Evolutionary conservation across 2,113 vertebrate genomes (phyloP).

Genomic region (Saccopteryx leptura): DNA sequence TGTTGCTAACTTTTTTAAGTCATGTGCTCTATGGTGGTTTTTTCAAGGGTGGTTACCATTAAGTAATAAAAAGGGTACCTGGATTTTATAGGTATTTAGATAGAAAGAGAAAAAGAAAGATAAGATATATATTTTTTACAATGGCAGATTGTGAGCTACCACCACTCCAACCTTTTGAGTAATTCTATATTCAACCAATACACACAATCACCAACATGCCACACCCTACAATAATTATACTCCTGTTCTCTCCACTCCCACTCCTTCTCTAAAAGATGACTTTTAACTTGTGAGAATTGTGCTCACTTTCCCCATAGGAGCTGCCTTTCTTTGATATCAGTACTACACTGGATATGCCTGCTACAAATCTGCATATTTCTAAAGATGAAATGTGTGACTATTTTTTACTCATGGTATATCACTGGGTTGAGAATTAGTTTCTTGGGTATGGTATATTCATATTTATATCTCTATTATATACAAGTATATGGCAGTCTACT

Average conservation of each 20-base stretch:
- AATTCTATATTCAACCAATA: not conserved
- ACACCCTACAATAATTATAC: not conserved
- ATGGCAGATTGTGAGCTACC: not conserved
- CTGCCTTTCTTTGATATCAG: not conserved
- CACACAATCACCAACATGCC: not conserved
- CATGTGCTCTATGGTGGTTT: too few relatives aligned
- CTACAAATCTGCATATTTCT: not conserved
- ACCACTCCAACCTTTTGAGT: not conserved
- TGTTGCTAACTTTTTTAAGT: too few relatives aligned
- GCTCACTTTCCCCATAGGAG: not conserved
- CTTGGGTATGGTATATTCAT: not conserved
- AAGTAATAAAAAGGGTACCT: too few relatives aligned
- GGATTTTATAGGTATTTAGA: not conserved
- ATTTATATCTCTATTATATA: not conserved
- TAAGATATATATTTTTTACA: not conserved
- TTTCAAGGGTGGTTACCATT: too few relatives aligned
- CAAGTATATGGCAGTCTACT: not conserved
- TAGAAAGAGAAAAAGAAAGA: not conserved
- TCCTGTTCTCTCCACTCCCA: accelerated
- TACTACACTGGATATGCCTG: not conserved
- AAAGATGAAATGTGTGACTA: not conserved
- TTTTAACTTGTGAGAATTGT: not conserved
- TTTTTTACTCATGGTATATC: not conserved
- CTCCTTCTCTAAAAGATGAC: not conserved
- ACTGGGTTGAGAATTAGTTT: not conserved